A percentile compares a stretch with the other conserved stretches of the same genome.
Conservation (phyloP, 1,140 invertebrate species). For the Polypedilum pembai region DNA sequence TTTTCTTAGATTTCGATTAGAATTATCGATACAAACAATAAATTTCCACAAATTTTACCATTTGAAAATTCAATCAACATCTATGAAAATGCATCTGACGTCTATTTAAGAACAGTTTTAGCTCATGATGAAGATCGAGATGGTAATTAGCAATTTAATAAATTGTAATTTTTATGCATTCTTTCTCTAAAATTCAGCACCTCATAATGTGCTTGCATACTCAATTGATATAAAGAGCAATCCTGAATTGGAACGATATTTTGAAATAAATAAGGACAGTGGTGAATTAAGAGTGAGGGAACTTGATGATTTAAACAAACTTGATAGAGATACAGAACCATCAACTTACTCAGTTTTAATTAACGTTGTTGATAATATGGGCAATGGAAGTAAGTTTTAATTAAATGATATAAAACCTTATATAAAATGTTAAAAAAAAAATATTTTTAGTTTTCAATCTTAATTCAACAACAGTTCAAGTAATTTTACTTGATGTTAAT, state of each 20-base stretch:
- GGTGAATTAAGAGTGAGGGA: slow-evolving; percentile 44
- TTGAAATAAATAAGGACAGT: slow-evolving; percentile 43
- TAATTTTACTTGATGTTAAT: slow-evolving; percentile 48
- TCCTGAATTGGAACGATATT: slow-evolving; percentile 43
- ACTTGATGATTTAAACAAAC: slow-evolving; percentile 37
- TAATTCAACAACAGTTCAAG: slow-evolving; percentile 37
- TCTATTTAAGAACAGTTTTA: slow-evolving; percentile 38
- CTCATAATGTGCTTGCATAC: slow-evolving; percentile 40
- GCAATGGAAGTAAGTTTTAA: slow-evolving; percentile 41
- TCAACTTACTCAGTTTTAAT: slow-evolving; percentile 44
- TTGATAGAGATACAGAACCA: slow-evolving; percentile 46
- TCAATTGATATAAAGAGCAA: slow-evolving; percentile 44
- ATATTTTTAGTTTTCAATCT: slow-evolving; percentile 32
- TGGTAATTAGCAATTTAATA: slow-evolving; percentile 37
- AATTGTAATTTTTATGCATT: slow-evolving; percentile 31
- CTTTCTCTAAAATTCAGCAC: slow-evolving; percentile 38
- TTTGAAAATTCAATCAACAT: slow-evolving; percentile 40
- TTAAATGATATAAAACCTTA: neutral
- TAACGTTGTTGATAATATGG: slow-evolving; percentile 47
- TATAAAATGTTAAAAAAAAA: too few species aligned
- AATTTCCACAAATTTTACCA: slow-evolving; percentile 38
- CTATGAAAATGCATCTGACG: slow-evolving; percentile 41
- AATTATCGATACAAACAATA: slow-evolving; percentile 49
- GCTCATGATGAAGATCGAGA: slow-evolving; percentile 49
- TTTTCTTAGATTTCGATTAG: slow-evolving; percentile 46